phyloP scores from a whole-genome alignment of 1,140 invertebrate species.

The Theocolax elegans region DNA sequence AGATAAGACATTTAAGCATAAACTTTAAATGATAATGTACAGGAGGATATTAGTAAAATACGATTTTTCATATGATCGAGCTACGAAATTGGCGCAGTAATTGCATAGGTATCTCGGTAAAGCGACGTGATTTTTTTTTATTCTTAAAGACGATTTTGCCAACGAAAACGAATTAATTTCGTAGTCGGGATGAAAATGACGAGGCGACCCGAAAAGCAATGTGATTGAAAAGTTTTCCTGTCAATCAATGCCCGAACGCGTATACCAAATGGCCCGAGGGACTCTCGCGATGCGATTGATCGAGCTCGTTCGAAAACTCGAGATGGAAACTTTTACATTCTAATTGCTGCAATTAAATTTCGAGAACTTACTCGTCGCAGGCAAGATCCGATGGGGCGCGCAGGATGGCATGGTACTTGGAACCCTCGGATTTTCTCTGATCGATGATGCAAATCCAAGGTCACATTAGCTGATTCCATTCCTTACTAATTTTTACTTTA shows the following conservation, averaged over 20 bases:
- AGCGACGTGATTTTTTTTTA: background rate
- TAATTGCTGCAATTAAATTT: conserved; percentile 64
- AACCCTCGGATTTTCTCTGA: background rate
- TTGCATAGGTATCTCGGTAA: too few relatives aligned
- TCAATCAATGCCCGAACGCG: conserved; percentile 55
- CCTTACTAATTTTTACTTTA: too few relatives aligned
- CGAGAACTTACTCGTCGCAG: conserved; percentile 57
- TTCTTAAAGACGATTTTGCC: background rate
- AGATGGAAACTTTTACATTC: conserved; percentile 55
- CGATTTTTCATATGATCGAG: too few relatives aligned
- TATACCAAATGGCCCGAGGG: conserved; percentile 52
- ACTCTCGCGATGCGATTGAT: conserved; percentile 51
- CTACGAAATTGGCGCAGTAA: too few relatives aligned
- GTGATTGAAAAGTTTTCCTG: conserved; percentile 58
- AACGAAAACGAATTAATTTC: conserved; percentile 5
- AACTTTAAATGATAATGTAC: too few relatives aligned
- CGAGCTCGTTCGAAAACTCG: conserved; percentile 27
- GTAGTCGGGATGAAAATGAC: too few relatives aligned
- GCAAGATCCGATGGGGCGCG: conserved; percentile 3
- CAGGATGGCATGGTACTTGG: background rate
- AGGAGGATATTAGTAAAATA: too few relatives aligned
- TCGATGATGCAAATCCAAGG: background rate
- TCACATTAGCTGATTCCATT: background rate
- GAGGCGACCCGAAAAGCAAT: conserved; percentile 7
- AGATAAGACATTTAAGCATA: too few relatives aligned